phyloP scores from a whole-genome alignment of 2,113 vertebrate genomes.

The Microcebus tavaratra region DNA sequence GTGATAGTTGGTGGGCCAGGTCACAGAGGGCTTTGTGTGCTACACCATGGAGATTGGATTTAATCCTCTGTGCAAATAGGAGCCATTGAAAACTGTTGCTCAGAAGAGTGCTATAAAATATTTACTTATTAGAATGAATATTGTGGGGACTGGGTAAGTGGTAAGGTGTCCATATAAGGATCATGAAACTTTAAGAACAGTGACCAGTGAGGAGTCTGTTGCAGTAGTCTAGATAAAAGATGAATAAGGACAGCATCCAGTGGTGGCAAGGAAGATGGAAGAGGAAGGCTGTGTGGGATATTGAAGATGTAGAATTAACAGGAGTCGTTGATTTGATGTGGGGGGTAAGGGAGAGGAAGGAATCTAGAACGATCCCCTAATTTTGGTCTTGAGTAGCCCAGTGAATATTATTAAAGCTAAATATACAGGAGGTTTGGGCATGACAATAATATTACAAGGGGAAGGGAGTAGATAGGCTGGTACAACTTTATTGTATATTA shows the following conservation, averaged over 20 bases:
- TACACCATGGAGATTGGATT: neutral
- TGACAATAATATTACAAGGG: neutral
- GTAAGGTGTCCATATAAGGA: neutral
- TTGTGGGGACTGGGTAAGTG: neutral
- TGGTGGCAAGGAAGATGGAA: neutral
- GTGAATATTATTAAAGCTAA: conserved; percentile 13
- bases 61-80: neutral
- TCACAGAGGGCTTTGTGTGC: neutral
- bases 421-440: neutral
- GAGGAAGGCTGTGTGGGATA: neutral
- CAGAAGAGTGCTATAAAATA: neutral
- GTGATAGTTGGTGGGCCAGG: neutral
- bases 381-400: conserved; percentile 13
- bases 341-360: neutral
- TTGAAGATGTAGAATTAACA: neutral
- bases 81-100: conserved; percentile 13
- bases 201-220: neutral
- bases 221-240: neutral
- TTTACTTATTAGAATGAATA: neutral
- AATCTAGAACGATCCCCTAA: conserved; percentile 9
- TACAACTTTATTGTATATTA: neutral
- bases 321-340: neutral
- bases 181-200: neutral
- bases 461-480: neutral
- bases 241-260: neutral